These are phyloP conservation scores for Raillietiella orientalis DNA, from an alignment of 2,888 invertebrate genomes.

Conservation along the genomic window DNA sequence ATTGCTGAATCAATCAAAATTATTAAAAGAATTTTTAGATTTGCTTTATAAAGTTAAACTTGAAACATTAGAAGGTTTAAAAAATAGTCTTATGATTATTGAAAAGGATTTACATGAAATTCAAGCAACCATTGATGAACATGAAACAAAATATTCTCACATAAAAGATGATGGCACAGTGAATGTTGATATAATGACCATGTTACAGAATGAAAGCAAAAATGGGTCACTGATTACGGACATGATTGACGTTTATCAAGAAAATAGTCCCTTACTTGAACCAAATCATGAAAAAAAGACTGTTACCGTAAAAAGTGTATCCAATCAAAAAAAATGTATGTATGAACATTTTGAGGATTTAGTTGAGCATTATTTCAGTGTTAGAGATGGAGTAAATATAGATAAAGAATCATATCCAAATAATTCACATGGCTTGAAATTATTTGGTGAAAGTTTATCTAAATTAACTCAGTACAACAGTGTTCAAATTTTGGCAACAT, in stretches of 20 bases:
- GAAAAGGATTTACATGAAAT: constrained; percentile 36
- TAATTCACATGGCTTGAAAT: constrained; percentile 10
- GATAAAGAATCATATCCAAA: background rate
- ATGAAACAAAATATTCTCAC: too few relatives aligned
- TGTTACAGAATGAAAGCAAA: too few relatives aligned
- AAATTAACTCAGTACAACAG: constrained; percentile 50
- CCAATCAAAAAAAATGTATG: constrained; percentile 35
- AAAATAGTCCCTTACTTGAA: too few relatives aligned
- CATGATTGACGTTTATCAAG: too few relatives aligned
- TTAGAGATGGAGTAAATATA: background rate
- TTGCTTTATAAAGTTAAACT: constrained; percentile 38
- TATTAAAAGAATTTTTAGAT: constrained; percentile 50
- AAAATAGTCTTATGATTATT: constrained; percentile 35
- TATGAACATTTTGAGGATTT: constrained; percentile 64
- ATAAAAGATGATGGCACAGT: too few relatives aligned
- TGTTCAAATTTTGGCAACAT: constrained; percentile 43
- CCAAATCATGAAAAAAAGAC: too few relatives aligned
- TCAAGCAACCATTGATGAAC: background rate
- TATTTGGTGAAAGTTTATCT: constrained; percentile 46
- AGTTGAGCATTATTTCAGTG: constrained; percentile 43
- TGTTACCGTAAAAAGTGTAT: constrained; percentile 18
- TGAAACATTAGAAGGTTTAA: constrained; percentile 27
- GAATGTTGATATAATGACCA: too few relatives aligned
- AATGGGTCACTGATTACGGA: too few relatives aligned
- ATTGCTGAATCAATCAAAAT: constrained; percentile 37